These are phyloP conservation scores for Elymnias hypermnestra DNA, from an alignment of 1,140 invertebrate genomes.

Conservation along the genomic window DNA sequence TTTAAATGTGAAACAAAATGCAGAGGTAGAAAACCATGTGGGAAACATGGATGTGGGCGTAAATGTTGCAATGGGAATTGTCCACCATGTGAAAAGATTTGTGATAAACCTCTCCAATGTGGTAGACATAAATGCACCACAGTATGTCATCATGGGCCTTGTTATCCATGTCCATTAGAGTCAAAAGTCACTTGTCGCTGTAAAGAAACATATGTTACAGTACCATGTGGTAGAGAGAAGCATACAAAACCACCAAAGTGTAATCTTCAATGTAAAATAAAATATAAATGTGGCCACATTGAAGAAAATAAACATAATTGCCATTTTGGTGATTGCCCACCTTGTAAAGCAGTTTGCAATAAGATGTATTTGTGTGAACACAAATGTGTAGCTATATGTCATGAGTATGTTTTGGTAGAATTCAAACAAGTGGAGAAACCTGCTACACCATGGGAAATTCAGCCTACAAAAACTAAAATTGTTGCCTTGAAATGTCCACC, in stretches of 20 bases:
- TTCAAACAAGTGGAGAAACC: constrained; percentile 79
- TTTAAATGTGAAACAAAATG: constrained; percentile 94
- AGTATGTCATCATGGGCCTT: constrained; percentile 91
- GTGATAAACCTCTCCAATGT: constrained; percentile 88
- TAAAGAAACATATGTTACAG: constrained; percentile 85
- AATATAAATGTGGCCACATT: constrained; percentile 82
- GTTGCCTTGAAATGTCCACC: constrained; percentile 82
- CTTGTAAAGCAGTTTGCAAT: constrained; percentile 85
- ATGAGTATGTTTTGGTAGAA: constrained; percentile 85
- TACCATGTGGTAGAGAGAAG: constrained; percentile 91
- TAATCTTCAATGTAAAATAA: constrained; percentile 80
- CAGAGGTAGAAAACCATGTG: constrained; percentile 86
- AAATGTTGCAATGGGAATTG: constrained; percentile 93
- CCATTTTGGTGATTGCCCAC: constrained; percentile 92
- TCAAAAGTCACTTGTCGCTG: constrained; percentile 90
- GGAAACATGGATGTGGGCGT: constrained; percentile 90
- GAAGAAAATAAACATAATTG: constrained; percentile 88
- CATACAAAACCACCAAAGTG: constrained; percentile 88
- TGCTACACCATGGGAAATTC: constrained; percentile 87
- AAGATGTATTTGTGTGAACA: constrained; percentile 84
- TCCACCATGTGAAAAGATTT: constrained; percentile 91
- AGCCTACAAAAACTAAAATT: constrained; percentile 78
- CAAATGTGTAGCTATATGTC: constrained; percentile 85
- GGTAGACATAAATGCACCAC: constrained; percentile 93
- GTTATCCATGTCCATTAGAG: constrained; percentile 91